A percentile compares a stretch with the other conserved stretches of the same genome.
Evolutionary conservation across 2,888 invertebrate species (phyloP).

Genomic region (Selenia dentaria): DNA sequence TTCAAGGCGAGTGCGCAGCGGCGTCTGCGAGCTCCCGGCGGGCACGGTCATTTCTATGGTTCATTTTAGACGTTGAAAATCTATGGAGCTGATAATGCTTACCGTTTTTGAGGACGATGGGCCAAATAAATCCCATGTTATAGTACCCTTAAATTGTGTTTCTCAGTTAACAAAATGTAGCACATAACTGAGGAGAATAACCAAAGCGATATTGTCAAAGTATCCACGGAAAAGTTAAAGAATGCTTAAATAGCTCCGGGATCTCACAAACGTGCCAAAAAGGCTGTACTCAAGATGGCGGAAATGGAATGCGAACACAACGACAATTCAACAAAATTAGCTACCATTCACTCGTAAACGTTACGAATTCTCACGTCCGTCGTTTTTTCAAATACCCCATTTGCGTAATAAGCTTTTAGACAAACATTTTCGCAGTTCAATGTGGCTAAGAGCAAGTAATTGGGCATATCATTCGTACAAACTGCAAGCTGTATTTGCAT

Average conservation of each 20-base stretch:
- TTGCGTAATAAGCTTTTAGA: conserved; percentile 41
- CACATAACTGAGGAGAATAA: too few relatives aligned
- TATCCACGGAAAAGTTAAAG: conserved; percentile 14
- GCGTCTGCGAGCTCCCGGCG: too few relatives aligned
- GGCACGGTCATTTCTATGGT: too few relatives aligned
- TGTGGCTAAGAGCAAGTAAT: conserved; percentile 33
- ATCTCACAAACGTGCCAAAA: conserved; percentile 27
- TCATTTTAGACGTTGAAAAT: too few relatives aligned
- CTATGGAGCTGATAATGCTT: too few relatives aligned
- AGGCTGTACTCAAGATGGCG: conserved; percentile 24
- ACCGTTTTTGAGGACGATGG: too few relatives aligned
- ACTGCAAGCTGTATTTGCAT: conserved; percentile 55
- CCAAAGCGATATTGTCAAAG: too few relatives aligned
- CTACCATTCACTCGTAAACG: conserved; percentile 41
- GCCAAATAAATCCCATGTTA: too few relatives aligned
- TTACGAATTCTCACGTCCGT: conserved; percentile 45
- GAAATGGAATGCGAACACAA: conserved; percentile 38
- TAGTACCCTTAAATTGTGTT: too few relatives aligned
- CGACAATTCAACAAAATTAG: conserved; percentile 46
- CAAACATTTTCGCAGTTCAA: conserved; percentile 49
- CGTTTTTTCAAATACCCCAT: conserved; percentile 42
- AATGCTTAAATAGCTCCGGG: conserved; percentile 22
- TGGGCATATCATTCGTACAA: conserved; percentile 53
- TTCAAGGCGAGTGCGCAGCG: too few relatives aligned
- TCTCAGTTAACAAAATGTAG: too few relatives aligned